Evolutionary conservation across 2,113 vertebrate genomes (phyloP).

Genomic region (Phodopus roborovskii): DNA sequence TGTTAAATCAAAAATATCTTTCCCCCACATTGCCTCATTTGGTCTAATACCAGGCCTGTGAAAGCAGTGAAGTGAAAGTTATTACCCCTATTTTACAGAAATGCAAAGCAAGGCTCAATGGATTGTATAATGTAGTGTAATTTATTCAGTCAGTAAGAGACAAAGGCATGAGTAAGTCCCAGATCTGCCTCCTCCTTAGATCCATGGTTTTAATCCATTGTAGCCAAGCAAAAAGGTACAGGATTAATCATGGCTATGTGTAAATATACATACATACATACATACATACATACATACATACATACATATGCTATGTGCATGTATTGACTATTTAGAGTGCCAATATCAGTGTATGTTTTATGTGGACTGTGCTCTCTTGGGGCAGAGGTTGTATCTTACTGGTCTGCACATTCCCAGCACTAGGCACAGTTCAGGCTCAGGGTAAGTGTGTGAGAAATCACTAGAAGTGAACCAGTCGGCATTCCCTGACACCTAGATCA

Average conservation of each 20-base stretch:
- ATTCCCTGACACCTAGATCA: background rate
- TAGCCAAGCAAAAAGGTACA: background rate
- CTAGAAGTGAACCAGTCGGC: background rate
- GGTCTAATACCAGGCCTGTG: background rate
- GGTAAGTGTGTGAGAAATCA: background rate
- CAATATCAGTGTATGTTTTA: background rate
- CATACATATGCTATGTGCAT: too few relatives aligned
- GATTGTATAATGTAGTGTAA: background rate
- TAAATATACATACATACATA: too few relatives aligned
- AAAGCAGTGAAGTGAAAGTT: background rate
- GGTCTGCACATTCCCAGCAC: background rate
- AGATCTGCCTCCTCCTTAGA: background rate
- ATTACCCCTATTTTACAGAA: slow-evolving; percentile 35
- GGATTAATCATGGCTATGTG: background rate
- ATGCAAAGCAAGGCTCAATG: background rate
- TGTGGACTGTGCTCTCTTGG: background rate
- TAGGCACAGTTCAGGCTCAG: background rate
- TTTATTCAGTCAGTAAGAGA: background rate
- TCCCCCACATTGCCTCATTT: slow-evolving; percentile 10
- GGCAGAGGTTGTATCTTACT: background rate
- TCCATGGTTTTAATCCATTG: background rate
- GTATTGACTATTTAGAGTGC: background rate
- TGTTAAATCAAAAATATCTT: slow-evolving; percentile 19
- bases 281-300: too few relatives aligned
- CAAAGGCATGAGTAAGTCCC: background rate